A percentile compares a stretch with the other conserved stretches of the same genome.
Conservation (phyloP, 2,888 invertebrate species). For the Blera fallax region DNA sequence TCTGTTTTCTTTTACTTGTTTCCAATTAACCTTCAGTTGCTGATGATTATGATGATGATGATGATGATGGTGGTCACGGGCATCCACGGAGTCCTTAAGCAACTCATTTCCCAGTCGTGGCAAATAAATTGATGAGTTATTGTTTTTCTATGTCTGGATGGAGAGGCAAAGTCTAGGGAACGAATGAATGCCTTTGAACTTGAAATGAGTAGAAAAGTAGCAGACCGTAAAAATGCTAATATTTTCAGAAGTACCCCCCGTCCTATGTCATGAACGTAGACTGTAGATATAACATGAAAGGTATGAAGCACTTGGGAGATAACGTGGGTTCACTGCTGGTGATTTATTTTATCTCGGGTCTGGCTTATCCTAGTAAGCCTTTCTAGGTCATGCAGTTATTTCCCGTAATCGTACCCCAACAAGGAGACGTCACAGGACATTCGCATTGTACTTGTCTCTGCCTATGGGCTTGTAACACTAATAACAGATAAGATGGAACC, state of each 20-base stretch:
- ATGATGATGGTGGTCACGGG: conserved; percentile 48
- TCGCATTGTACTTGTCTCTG: not conserved
- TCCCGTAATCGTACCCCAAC: not conserved
- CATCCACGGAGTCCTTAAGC: conserved; percentile 43
- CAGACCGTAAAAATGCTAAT: conserved; percentile 35
- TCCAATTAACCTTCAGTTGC: conserved; percentile 64
- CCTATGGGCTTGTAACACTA: too few species aligned
- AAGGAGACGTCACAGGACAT: not conserved
- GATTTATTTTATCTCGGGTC: not conserved
- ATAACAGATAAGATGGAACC: too few species aligned
- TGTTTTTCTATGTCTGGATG: not conserved
- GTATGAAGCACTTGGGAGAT: not conserved
- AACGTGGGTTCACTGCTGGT: not conserved
- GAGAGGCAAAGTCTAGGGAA: not conserved
- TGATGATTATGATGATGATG: conserved; percentile 5
- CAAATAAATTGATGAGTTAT: conserved; percentile 64
- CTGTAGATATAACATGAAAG: not conserved
- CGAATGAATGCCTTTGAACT: conserved; percentile 22
- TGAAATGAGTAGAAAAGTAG: conserved; percentile 2
- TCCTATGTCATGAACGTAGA: not conserved
- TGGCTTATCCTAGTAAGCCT: not conserved
- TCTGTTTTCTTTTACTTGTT: conserved; percentile 10
- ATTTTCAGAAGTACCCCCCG: not conserved
- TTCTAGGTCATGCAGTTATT: not conserved
- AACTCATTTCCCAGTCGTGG: conserved; percentile 46